Evolutionary conservation across 2,797 vertebrate species (phyloP).

Genomic region (Limnodromus scolopaceus): DNA sequence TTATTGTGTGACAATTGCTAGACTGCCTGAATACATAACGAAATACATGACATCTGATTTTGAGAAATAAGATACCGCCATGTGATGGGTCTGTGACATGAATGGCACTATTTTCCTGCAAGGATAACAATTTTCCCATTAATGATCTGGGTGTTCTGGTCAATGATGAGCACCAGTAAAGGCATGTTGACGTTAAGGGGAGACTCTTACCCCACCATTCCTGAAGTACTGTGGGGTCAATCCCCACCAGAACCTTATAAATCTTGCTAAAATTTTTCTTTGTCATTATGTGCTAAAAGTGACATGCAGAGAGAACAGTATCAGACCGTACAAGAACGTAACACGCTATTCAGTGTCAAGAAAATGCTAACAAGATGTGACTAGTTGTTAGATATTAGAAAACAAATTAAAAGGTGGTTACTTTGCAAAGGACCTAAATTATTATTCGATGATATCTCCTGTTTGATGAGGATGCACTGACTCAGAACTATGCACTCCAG

Average conservation of each 20-base stretch:
- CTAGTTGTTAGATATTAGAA: background rate
- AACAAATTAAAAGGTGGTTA: background rate
- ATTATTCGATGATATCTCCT: background rate
- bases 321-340: background rate
- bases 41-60: background rate
- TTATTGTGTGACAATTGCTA: background rate
- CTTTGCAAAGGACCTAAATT: background rate
- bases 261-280: background rate
- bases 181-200: background rate
- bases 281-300: background rate
- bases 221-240: background rate
- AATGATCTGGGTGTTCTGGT: constrained; percentile 79
- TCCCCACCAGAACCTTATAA: background rate
- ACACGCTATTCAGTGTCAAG: background rate
- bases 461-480: background rate
- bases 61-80: background rate
- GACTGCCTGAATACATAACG: background rate
- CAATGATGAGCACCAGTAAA: constrained; percentile 84
- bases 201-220: background rate
- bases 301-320: background rate
- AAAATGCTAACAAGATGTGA: background rate
- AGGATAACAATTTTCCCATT: constrained; percentile 85
- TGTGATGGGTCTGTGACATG: background rate
- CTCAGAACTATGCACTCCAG: background rate
- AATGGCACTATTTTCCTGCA: constrained; percentile 9